Percentiles rank a stretch among this genome's conserved stretches.
phyloP scores from a whole-genome alignment of 2,113 vertebrate genomes.

The Tragelaphus imberbis region DNA sequence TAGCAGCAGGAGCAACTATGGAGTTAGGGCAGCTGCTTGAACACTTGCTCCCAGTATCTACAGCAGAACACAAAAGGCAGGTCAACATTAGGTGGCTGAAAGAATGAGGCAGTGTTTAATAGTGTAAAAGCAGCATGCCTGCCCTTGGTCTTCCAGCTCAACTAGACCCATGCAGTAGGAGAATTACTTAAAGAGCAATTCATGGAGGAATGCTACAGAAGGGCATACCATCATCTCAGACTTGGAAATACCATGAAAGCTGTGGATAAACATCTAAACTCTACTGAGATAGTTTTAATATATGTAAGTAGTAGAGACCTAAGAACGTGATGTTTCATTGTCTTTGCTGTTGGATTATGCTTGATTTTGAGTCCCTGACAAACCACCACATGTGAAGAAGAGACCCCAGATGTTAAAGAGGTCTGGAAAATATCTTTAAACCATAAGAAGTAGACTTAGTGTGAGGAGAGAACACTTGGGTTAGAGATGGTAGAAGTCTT shows the following conservation, averaged over 20 bases:
- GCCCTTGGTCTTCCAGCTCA: not conserved
- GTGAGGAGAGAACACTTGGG: not conserved
- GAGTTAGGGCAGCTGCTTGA: accelerated
- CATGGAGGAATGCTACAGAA: not conserved
- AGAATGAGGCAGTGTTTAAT: not conserved
- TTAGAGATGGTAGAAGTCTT: not conserved
- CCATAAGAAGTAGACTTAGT: too few species aligned
- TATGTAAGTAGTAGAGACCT: not conserved
- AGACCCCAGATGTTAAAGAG: not conserved
- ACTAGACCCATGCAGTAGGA: not conserved
- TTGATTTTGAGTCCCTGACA: not conserved
- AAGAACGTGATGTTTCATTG: not conserved
- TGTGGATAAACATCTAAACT: not conserved
- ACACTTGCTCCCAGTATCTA: not conserved
- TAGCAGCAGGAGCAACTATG: too few species aligned
- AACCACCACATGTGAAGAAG: not conserved
- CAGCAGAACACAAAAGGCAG: not conserved
- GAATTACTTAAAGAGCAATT: not conserved
- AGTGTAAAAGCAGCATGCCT: not conserved
- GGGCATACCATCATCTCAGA: not conserved
- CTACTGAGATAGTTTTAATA: not conserved
- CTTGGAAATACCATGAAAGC: not conserved
- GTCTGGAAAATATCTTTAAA: not conserved
- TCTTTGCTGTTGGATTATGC: not conserved
- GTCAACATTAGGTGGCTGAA: not conserved